A percentile compares a stretch with the other conserved stretches of the same genome.
These are phyloP conservation scores for Spialia ferax DNA, from an alignment of 2,888 invertebrate species.

Conservation along the genomic window DNA sequence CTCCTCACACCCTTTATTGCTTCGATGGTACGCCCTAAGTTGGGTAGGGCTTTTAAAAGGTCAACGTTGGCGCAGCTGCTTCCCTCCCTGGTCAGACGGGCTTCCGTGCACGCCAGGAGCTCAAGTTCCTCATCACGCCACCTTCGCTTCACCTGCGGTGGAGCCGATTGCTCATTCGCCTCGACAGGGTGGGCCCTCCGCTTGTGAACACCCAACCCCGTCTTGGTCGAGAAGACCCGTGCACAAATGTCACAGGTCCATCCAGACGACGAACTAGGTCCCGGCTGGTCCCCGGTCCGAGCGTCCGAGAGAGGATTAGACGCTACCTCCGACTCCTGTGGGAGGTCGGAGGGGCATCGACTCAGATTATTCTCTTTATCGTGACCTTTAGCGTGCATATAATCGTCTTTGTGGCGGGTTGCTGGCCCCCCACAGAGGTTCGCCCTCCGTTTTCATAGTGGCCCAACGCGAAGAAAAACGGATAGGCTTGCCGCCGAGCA, in stretches of 20 bases:
- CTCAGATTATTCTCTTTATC: background rate
- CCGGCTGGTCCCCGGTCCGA: slow-evolving; percentile 26
- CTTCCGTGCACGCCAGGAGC: slow-evolving; percentile 44
- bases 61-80: background rate
- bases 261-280: slow-evolving; percentile 19
- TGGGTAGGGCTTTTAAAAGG: slow-evolving; percentile 26
- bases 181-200: slow-evolving; percentile 42
- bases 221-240: slow-evolving; percentile 37
- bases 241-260: slow-evolving; percentile 41
- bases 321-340: slow-evolving; percentile 44
- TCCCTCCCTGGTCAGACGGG: slow-evolving; percentile 37
- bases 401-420: slow-evolving; percentile 23
- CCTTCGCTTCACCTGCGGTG: slow-evolving; percentile 43
- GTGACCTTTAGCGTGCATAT: slow-evolving; percentile 3
- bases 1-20: slow-evolving; percentile 43
- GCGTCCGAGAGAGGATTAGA: slow-evolving; percentile 23
- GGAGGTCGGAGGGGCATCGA: slow-evolving; percentile 40
- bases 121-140: slow-evolving; percentile 44
- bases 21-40: slow-evolving; percentile 41
- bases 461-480: slow-evolving; percentile 40
- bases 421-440: slow-evolving; percentile 40
- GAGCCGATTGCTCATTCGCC: slow-evolving; percentile 43
- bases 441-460: slow-evolving; percentile 38
- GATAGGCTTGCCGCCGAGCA: slow-evolving; percentile 25
- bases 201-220: slow-evolving; percentile 42